phyloP scores from a whole-genome alignment of 2,888 invertebrate species.

The Timandra comae region DNA sequence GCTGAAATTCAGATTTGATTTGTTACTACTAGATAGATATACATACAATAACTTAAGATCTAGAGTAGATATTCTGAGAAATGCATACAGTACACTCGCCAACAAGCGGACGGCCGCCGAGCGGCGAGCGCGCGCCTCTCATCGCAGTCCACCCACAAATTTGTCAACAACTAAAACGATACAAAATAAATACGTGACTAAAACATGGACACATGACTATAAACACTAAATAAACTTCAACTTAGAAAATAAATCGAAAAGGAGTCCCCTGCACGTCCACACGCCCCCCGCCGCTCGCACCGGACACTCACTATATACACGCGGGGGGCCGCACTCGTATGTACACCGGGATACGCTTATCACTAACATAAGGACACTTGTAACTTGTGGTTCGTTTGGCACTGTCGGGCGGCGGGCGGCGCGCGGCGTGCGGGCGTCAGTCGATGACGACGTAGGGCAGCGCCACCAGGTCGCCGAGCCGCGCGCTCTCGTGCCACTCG shows the following conservation, averaged over 20 bases:
- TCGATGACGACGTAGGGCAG: slow-evolving; percentile 81
- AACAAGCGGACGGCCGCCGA: too few species aligned
- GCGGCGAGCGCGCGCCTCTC: too few species aligned
- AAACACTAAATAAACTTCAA: slow-evolving; percentile 25
- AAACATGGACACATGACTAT: slow-evolving; percentile 28
- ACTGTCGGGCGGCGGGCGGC: slow-evolving; percentile 87
- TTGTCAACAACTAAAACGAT: slow-evolving; percentile 27
- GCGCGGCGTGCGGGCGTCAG: slow-evolving; percentile 92
- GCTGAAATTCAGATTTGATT: too few species aligned
- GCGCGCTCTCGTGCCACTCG: slow-evolving; percentile 6
- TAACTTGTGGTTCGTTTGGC: slow-evolving; percentile 19
- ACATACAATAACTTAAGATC: too few species aligned
- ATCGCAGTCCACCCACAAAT: slow-evolving; percentile 25
- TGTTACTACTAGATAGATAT: too few species aligned
- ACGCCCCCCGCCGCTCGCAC: slow-evolving; percentile 1
- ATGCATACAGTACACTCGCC: too few species aligned
- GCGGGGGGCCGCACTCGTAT: slow-evolving; percentile 43
- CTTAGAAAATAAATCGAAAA: slow-evolving; percentile 20
- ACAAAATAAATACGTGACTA: slow-evolving; percentile 49
- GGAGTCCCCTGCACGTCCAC: slow-evolving; percentile 13
- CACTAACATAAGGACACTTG: slow-evolving; percentile 71
- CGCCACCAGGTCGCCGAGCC: slow-evolving; percentile 37
- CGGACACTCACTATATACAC: slow-evolving; percentile 36
- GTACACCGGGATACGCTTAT: slow-evolving; percentile 41
- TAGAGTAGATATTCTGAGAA: too few species aligned